Base-by-base conservation (phyloP, 2,888 invertebrate species). In the Eugnorisma glareosa region DNA sequence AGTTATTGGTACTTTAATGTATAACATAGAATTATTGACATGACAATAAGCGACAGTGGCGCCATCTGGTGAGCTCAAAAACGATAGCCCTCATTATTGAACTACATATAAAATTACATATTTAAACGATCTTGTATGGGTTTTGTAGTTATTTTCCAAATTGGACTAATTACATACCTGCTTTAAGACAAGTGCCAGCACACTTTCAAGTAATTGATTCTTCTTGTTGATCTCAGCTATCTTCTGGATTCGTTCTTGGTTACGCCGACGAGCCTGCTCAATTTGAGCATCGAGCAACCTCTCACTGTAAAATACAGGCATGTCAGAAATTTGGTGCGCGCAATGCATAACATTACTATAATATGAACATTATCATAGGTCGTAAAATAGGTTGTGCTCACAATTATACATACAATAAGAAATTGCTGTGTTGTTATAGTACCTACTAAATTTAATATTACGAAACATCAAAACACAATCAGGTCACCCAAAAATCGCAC, bases 241-340 rank as follows among this genome's bases (percentile, higher is more conserved):
- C 57, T 90, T 90, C 13, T 86, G 87, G 5, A 72, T 79, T 2
- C 87, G 35, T 28, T 91, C 90, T 8, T 88, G 86, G 5, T 77
- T 77, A 1, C 71, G 63, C 3, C 73, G 82, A 28, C 70, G 48
- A 81, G 88, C 77, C 51, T 86, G 85, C 11, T 91, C 89, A 1
- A 89, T 57, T 69, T 89, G 90, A n/a, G 86, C 84, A 67, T 90
- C 90, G 66, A 89, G 83, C 63, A 89, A 88, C 69, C 90, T 89
- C 31, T 89, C 81, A 40, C 93, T 93, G 79, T 59, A 40, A 73
- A 81, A 69, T 21, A 40, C 4, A 67, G 15, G 21, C 10, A 31
- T 31, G 51, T 59, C 63, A 51, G 28, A 18, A 57, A 57, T 51
- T 40, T 24, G 24, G 18, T 40, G 11, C 57, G 11, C 57, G 4